Evolutionary conservation across 2,888 invertebrate species (phyloP).

Genomic region (Oeneis ivallda): DNA sequence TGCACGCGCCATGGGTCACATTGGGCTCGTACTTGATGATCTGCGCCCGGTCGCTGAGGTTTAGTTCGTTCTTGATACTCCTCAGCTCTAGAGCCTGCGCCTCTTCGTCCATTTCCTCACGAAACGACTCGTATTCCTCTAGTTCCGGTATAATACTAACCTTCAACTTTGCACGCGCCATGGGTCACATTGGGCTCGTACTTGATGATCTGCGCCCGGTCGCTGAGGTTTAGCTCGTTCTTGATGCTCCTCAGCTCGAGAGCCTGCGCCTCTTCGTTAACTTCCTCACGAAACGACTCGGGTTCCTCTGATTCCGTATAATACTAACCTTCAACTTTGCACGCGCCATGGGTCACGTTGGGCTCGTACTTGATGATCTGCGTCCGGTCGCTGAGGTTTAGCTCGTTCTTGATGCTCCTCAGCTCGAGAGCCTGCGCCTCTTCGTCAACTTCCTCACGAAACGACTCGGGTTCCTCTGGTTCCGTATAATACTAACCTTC

Average conservation of each 20-base stretch:
- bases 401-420: slow-evolving; percentile 73
- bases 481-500: slow-evolving; percentile 55
- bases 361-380: slow-evolving; percentile 79
- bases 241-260: slow-evolving; percentile 74
- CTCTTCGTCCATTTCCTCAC: slow-evolving; percentile 46
- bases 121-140: slow-evolving; percentile 41
- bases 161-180: too few species aligned
- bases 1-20: too few species aligned
- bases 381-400: slow-evolving; percentile 76
- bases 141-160: too few species aligned
- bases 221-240: slow-evolving; percentile 71
- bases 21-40: too few species aligned
- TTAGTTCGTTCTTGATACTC: slow-evolving; percentile 75
- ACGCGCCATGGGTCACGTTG: slow-evolving; percentile 70
- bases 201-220: too few species aligned
- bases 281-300: slow-evolving; percentile 35
- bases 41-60: too few species aligned
- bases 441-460: too few species aligned
- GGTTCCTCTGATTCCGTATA: slow-evolving; percentile 43
- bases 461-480: background rate
- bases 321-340: slow-evolving; percentile 77
- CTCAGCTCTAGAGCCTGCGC: slow-evolving; percentile 66
- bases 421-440: slow-evolving; percentile 61
- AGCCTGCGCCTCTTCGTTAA: slow-evolving; percentile 56
- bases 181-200: too few species aligned